Evolutionary conservation across 2,113 vertebrate genomes (phyloP), one percentile per base, ranked within the genome.

Genomic region (Lepisosteus osseus): DNA sequence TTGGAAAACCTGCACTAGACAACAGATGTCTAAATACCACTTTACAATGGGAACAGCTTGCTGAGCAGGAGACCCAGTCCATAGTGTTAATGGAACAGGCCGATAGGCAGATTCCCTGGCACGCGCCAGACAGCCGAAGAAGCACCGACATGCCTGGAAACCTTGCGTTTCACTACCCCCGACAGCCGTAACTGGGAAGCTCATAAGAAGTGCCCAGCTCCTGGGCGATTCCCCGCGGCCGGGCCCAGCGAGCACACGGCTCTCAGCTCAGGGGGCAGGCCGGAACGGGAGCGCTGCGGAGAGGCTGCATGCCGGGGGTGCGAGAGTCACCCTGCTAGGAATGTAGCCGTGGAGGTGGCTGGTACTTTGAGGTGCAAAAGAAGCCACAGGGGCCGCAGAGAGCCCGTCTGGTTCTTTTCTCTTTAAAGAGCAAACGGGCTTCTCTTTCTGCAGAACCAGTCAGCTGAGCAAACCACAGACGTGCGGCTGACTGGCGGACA

Each of bases 371-470:
- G 70, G 78, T 42, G 68, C 76, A 73, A 76, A 80, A 78, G 77
- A 80, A 79, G 73, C 65, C 29, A 29, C 29, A 80, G 71, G 70
- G 70, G 7, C 59, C 7, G 59, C 13, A 6, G 63, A 72, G 71
- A 61, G 69, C 67, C 68, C 64, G 42, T 54, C 67, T 71, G 72
- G 63, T 76, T 83, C 81, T 76, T 70, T 65, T 55, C 71, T 77
- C 81, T 80, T 83, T 77, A 72, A 83, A 80, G 79, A 83, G 69
- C 79, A 65, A 61, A 66, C 54, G 4, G 1, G 4, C 62, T 12
- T 64, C 17, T 64, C 62, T 64, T 64, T 64, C 62, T 40, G 17
- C 62, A 59, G 56, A 14, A 12, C 56, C 29, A 29, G 1, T 29
- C 29, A 29, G 29, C 29, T 29, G 29, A 29, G 29, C 29, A 29